Percentiles rank a stretch among this genome's conserved stretches.
Evolutionary conservation across 2,797 vertebrate species (phyloP).

Genomic region (Sebastes ruberrimus): DNA sequence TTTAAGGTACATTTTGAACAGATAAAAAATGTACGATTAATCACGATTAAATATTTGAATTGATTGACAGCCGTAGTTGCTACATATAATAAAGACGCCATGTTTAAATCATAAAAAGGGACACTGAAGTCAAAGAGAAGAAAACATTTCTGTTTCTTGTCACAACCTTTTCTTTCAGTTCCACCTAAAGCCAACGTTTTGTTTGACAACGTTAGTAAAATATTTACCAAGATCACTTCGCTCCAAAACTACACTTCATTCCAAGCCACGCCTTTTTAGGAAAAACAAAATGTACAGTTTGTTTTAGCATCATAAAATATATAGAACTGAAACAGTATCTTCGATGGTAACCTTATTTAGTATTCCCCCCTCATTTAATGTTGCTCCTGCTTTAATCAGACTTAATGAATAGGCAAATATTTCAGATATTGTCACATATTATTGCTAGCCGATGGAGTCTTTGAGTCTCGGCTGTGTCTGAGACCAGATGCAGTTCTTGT

Average conservation of each 20-base stretch:
- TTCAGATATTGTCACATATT: slow-evolving; percentile 6
- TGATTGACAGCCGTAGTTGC: too few species aligned
- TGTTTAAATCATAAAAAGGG: background rate
- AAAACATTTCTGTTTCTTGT: background rate
- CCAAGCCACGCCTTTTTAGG: background rate
- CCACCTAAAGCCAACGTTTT: background rate
- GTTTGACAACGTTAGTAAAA: background rate
- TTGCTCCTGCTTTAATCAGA: background rate
- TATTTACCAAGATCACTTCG: background rate
- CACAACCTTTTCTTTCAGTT: background rate
- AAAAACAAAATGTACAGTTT: background rate
- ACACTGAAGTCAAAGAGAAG: background rate
- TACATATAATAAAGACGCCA: background rate
- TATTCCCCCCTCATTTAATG: background rate
- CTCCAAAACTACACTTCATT: background rate
- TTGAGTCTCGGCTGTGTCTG: slow-evolving; percentile 31
- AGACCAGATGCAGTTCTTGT: slow-evolving; percentile 47
- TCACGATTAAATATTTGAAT: too few species aligned
- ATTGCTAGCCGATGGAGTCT: background rate
- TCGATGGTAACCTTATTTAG: background rate
- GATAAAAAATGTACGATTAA: background rate
- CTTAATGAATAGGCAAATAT: background rate
- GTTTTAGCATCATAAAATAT: background rate
- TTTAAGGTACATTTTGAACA: background rate
- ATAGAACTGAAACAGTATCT: background rate